Evolutionary conservation across 2,113 vertebrate species (phyloP).

Genomic region (Prietella phreatophila): DNA sequence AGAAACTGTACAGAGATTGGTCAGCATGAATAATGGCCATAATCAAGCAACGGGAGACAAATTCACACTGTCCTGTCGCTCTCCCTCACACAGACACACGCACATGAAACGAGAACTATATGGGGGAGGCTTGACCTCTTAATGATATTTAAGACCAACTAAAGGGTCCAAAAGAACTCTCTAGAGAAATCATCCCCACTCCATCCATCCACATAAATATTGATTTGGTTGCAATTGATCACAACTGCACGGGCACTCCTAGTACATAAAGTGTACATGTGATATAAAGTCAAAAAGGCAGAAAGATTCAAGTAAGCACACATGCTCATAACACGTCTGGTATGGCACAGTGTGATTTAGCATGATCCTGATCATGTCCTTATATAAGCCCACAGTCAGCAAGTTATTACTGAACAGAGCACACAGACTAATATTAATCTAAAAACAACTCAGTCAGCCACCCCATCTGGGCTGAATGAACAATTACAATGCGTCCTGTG

Average conservation of each 20-base stretch:
- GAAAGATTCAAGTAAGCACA: not conserved
- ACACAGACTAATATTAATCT: conserved; percentile 24
- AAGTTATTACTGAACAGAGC: conserved; percentile 10
- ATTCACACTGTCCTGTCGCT: not conserved
- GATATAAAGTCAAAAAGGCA: not conserved
- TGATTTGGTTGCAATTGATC: not conserved
- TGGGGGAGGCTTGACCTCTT: not conserved
- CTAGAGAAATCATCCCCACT: not conserved
- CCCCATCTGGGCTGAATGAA: not conserved
- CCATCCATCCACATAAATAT: not conserved
- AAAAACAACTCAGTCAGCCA: conserved; percentile 20
- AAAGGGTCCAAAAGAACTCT: not conserved
- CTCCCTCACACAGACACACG: not conserved
- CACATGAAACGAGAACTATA: not conserved
- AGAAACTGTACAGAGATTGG: not conserved
- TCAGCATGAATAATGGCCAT: conserved; percentile 31
- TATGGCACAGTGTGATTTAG: not conserved
- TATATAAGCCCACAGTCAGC: not conserved
- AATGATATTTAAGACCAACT: not conserved
- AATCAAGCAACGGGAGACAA: conserved; percentile 7
- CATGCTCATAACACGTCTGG: not conserved
- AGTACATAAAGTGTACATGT: not conserved
- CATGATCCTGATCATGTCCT: not conserved
- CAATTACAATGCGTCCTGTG: conserved; percentile 21
- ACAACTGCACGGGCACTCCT: too few species aligned